phyloP scores from a whole-genome alignment of 2,888 invertebrate genomes.

The Ethmia dodecea region DNA sequence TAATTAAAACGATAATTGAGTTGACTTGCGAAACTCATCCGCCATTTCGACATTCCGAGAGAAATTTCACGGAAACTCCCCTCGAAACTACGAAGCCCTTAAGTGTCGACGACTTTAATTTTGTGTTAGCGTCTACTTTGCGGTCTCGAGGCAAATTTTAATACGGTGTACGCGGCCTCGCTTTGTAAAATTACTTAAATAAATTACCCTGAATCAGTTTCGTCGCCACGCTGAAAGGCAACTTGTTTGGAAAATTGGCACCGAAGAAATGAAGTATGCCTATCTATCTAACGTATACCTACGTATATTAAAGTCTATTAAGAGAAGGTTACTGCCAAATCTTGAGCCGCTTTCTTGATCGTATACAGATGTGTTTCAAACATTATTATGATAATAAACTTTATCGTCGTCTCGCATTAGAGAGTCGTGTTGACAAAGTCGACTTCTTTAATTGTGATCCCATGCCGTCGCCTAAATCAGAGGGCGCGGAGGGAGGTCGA shows the following conservation, averaged over 20 bases:
- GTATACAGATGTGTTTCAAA: conserved; percentile 19
- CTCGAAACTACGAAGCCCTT: conserved; percentile 70
- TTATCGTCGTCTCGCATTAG: conserved; percentile 24
- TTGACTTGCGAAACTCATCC: conserved; percentile 77
- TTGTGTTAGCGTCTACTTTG: conserved; percentile 76
- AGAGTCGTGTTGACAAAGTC: conserved; percentile 48
- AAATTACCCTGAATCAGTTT: conserved; percentile 64
- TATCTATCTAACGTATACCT: not conserved
- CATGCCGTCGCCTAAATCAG: conserved; percentile 44
- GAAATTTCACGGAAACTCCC: conserved; percentile 70
- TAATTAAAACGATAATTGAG: conserved; percentile 79
- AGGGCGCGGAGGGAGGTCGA: conserved; percentile 31
- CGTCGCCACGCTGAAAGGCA: conserved; percentile 37
- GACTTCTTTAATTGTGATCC: conserved; percentile 57
- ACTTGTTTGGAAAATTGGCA: conserved; percentile 50
- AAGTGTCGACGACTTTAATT: conserved; percentile 76
- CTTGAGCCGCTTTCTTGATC: no score
- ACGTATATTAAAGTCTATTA: not conserved
- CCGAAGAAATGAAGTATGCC: conserved; percentile 24
- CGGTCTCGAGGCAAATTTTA: conserved; percentile 70
- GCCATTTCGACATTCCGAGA: conserved; percentile 73
- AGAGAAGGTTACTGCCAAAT: not conserved
- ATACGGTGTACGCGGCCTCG: conserved; percentile 61
- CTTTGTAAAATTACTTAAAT: conserved; percentile 69
- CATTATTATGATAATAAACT: conserved; percentile 28